Conservation (phyloP, 2,113 vertebrate genomes). For the Antigone vipio region DNA sequence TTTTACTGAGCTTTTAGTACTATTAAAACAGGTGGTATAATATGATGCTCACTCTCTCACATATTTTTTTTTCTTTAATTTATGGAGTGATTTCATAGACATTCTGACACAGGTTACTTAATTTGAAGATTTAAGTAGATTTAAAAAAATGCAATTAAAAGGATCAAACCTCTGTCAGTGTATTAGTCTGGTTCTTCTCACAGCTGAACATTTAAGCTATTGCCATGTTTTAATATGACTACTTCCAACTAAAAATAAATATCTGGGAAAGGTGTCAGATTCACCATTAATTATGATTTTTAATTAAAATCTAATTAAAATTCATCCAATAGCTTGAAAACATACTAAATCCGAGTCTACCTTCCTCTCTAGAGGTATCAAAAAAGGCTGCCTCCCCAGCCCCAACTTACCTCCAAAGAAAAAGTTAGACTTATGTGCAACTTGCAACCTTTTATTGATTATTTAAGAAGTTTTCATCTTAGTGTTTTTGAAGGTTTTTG, state of each 20-base stretch:
- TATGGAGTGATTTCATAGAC: slow-evolving; percentile 19
- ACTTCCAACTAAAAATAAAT: neutral
- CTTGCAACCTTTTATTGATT: neutral
- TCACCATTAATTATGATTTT: slow-evolving; percentile 21
- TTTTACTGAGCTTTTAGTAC: neutral
- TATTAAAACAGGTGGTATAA: neutral
- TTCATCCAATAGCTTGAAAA: neutral
- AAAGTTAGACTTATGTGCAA: neutral
- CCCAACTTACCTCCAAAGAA: neutral
- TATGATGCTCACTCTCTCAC: neutral
- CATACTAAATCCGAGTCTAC: neutral
- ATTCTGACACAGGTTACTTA: neutral
- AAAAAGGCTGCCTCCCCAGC: neutral
- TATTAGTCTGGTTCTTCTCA: slow-evolving; percentile 25
- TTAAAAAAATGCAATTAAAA: neutral
- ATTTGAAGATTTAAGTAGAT: slow-evolving; percentile 14
- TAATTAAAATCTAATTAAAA: slow-evolving; percentile 38
- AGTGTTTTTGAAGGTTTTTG: neutral
- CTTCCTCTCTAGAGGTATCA: neutral
- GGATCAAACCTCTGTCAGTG: neutral
- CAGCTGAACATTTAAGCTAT: neutral
- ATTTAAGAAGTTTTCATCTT: neutral
- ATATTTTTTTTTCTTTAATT: neutral
- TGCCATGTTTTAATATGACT: neutral
- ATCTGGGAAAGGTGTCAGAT: slow-evolving; percentile 16